Conservation (phyloP, 2,888 invertebrate genomes). For the Smittia sp. region DNA sequence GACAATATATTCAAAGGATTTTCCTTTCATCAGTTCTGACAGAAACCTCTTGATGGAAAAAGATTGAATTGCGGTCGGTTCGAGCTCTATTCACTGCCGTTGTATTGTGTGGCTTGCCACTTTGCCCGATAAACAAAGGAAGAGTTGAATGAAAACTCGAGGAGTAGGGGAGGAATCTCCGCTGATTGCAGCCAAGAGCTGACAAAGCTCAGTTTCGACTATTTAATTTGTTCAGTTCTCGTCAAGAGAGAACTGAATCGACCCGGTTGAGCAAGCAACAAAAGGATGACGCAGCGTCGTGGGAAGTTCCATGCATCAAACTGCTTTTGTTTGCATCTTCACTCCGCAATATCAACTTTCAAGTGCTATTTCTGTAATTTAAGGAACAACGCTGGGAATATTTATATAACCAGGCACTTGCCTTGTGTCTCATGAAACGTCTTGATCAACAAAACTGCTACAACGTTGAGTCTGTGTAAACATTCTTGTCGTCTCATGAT, state of each 20-base stretch:
- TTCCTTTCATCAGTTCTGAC: not conserved
- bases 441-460: no score
- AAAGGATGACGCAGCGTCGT: conserved; percentile 15
- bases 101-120: not conserved
- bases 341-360: conserved; percentile 19
- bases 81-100: not conserved
- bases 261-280: not conserved
- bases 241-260: not conserved
- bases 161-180: not conserved
- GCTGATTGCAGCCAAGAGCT: not conserved
- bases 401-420: not conserved
- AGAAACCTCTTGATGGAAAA: not conserved
- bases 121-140: not conserved
- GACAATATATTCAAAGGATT: not conserved
- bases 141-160: not conserved
- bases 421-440: no score
- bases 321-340: not conserved
- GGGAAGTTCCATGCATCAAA: conserved; percentile 34
- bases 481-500: no score
- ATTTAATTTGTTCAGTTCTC: not conserved
- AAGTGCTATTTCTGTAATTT: not conserved
- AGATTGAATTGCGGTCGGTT: conserved; percentile 16
- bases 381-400: not conserved
- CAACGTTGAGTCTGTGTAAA: no score
- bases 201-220: not conserved